Evolutionary conservation across 92 coral and sea anemone species (phyloP).

Genomic region (Galaxea fascicularis): DNA sequence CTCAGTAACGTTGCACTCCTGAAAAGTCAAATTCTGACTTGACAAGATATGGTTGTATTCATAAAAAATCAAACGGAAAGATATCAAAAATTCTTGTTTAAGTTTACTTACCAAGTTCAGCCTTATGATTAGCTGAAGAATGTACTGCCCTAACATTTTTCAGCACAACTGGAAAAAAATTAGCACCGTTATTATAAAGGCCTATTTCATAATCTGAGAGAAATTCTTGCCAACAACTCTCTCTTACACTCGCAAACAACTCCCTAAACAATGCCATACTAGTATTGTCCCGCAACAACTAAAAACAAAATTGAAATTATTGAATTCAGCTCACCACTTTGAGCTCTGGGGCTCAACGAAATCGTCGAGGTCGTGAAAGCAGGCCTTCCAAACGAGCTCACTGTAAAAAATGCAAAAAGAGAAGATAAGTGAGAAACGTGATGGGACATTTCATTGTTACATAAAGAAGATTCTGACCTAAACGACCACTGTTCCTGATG

Average conservation of each 20-base stretch:
- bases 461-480: constrained; percentile 48
- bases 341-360: constrained; percentile 66
- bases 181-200: not conserved
- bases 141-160: constrained; percentile 68
- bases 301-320: not conserved
- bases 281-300: not conserved
- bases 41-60: too few species aligned
- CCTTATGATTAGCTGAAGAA: constrained; percentile 66
- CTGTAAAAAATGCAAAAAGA: constrained; percentile 14
- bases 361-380: constrained; percentile 69
- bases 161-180: constrained; percentile 48
- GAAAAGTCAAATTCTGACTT: not conserved
- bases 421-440: not conserved
- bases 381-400: constrained; percentile 56
- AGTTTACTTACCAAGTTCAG: constrained; percentile 59
- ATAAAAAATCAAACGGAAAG: not conserved
- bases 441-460: not conserved
- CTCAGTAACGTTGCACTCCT: not conserved
- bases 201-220: too few species aligned
- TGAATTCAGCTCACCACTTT: constrained; percentile 61
- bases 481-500: constrained; percentile 56
- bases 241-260: too few species aligned
- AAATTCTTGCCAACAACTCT: too few species aligned
- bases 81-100: not conserved
- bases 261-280: too few species aligned